phyloP scores from a whole-genome alignment of 2,113 vertebrate genomes.

The Gasterosteus aculeatus region DNA sequence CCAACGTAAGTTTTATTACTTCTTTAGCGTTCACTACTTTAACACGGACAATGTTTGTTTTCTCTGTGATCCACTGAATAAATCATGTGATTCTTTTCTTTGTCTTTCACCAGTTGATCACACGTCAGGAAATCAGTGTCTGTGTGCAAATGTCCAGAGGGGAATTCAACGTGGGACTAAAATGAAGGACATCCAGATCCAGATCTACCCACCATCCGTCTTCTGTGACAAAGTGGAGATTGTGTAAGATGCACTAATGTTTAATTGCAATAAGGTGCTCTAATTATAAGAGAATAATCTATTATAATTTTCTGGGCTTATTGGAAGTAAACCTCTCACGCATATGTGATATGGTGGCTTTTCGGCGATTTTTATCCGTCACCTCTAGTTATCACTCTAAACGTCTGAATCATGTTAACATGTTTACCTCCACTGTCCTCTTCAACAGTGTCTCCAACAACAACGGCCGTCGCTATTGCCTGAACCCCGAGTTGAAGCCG shows the following conservation, averaged over 20 bases:
- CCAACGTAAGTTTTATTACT: constrained; percentile 57
- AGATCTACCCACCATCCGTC: constrained; percentile 56
- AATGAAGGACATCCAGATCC: constrained; percentile 56
- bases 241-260: constrained; percentile 62
- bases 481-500: constrained; percentile 35
- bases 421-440: constrained; percentile 3
- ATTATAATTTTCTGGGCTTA: neutral
- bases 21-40: neutral
- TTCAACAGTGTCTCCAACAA: constrained; percentile 60
- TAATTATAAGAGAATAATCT: neutral
- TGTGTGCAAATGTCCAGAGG: constrained; percentile 39
- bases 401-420: neutral
- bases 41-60: neutral
- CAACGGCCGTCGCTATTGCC: constrained; percentile 53
- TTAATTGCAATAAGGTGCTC: neutral
- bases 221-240: constrained; percentile 73
- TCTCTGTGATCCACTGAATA: too few species aligned
- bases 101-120: constrained; percentile 22
- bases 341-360: neutral
- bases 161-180: rapidly evolving
- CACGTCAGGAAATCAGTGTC: constrained; percentile 38
- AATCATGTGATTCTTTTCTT: neutral
- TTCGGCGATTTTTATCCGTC: neutral
- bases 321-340: neutral
- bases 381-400: neutral